Evolutionary conservation across 1,140 invertebrate genomes (phyloP), one percentile per base, ranked within the genome.

Genomic region (Scaptomyza pallida): DNA sequence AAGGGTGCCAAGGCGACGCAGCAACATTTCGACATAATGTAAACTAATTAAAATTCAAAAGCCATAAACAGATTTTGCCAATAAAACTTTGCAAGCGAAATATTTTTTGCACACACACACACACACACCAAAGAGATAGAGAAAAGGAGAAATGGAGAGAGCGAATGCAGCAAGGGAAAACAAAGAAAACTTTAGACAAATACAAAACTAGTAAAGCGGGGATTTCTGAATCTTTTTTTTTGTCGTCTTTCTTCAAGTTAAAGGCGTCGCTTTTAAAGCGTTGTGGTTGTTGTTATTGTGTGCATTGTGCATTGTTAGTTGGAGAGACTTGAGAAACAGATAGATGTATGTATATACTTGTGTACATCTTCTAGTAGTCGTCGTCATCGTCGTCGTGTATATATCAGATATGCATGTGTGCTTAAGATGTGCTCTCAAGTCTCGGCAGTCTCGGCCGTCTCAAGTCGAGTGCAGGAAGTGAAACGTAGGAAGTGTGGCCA

Each of bases 1-100:
- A 16, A 33, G 3, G 10, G 17, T 5, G 48, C 35, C 21, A 23
- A 47, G 26, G 56, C 48, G 21, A 52, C 43, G 74, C 60, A 78
- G 65, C 81, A 77, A 78, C 82, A 89, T 83, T 88, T 88, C 82
- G 82, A 89, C 83, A 80, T 90, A 90, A 88, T 89, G 86, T 89
- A 90, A 90, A 90, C 89, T 90, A 90, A 90, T 90, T 90, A 90
- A 90, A 90, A 90, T 90, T 90, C 89, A 90, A 90, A 90, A 90
- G 81, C 89, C 89, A 90, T 90, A 90, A 90, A 90, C 89, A 90
- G 89, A 90, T 90, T 90, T 90, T 90, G 70, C 89, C 89, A 90
- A 90, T 90, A 90, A 90, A 90, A 90, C 89, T 90, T 90, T 89
- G 86, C 79, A 71, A 75, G 81, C 89, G 70, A 82, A 89, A 88